Evolutionary conservation across 2,888 invertebrate species (phyloP), one percentile per base, ranked within the genome.

Genomic region (Hemaris fuciformis): DNA sequence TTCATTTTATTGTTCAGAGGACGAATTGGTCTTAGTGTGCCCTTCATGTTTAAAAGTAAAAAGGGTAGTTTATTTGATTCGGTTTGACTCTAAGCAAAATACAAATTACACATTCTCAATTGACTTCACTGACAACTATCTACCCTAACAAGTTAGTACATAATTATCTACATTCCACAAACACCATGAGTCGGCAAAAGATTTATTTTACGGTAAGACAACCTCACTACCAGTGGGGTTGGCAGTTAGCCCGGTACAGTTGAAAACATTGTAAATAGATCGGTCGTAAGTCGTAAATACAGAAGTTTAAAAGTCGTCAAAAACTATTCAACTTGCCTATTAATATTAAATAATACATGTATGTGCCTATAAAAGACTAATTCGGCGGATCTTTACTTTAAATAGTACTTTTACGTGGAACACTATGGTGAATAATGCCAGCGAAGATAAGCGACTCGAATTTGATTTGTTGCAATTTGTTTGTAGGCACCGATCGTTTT

Each of bases 361-460:
- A 79, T 73, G 75, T 79, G 77, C 79, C 87, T 87, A 87, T 85
- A 84, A 84, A 85, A 86, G 81, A 87, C 87, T 91, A 90, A 90
- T 90, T 90, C 91, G 90, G 91, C 85, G 87, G 83, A 85, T 85
- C 72, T 83, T 88, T 80, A 79, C 67, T 74, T 79, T 80, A 79
- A 74, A 79, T 81, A 80, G 77, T 80, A 79, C 71, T 83, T 83
- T 80, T 81, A 84, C 13, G 31, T 53, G 80, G 85, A 90, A 89
- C 88, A 90, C 88, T 87, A 88, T 85, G 81, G 80, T 88, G 89
- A 83, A 77, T 73, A 69, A 80, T 76, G 76, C 76, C 78, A 77
- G 77, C 75, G 68, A 74, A 71, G 68, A 66, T 66, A 67, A 68
- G 69, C 70, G 63, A 66, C 64, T 68, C 66, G 66, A 62, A 65